Base-by-base conservation (phyloP, 2,888 invertebrate genomes). In the Alsophila aescularia region DNA sequence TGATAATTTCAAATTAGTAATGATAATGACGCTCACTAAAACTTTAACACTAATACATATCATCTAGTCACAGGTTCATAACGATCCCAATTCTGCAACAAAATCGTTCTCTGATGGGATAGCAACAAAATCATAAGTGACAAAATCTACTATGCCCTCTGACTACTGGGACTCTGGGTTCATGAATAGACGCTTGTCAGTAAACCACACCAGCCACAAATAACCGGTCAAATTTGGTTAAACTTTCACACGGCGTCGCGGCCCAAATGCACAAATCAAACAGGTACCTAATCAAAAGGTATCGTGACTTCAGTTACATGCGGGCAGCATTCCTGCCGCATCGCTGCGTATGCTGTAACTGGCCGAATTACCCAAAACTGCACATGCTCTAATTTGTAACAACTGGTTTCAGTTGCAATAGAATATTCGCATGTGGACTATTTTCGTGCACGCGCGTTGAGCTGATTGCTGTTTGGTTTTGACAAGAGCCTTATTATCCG, bases 281-380 rank as follows among this genome's bases (percentile, higher is more conserved):
- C 50, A 16, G 45, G 54, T 40, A 29, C 12, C n/a, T 16, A 34
- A 29, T 40, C 10, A 15, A 32, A 64, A 53, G 31, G 56, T 66
- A 62, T 61, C 60, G 61, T 59, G 65, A 42, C 48, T 49, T 24
- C 35, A 56, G 57, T 63, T 67, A 50, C 52, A 58, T 54, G 57
- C 48, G 21, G 35, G 53, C 64, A 34, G 50, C 60, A 61, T 64
- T 49, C 29, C 64, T 45, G 39, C 44, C 68, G 76, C 72, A 60
- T 64, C 71, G 64, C 50, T 70, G 72, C 52, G 21, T 64, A 47
- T 73, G 60, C 62, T 53, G 70, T 75, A 77, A 77, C 62, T 66
- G 56, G 36, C 55, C 58, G 67, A 67, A 63, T 47, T 47, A 55
- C 44, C 54, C 57, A 59, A 61, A 61, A 62, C 58, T 41, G 56